These are phyloP conservation scores for Alligator mississippiensis DNA, from an alignment of 2,113 vertebrate species.

Conservation along the genomic window DNA sequence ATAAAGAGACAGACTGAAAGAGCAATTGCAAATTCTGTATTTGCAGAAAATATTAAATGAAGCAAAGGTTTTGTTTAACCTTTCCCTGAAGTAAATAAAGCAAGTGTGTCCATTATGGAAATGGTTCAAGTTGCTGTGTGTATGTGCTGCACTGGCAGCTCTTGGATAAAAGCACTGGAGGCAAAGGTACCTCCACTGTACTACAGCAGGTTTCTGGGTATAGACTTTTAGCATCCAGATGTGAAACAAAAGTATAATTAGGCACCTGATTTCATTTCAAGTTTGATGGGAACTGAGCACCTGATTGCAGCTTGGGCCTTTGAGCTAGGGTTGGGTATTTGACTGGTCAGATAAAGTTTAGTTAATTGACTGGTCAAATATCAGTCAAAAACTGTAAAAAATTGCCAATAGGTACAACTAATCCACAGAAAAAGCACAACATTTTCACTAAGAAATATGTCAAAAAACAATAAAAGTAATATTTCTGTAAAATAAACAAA, in stretches of 20 bases:
- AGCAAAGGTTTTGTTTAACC: neutral
- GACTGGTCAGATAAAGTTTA: no score
- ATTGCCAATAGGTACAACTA: no score
- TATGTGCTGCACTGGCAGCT: no score
- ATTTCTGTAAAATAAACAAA: no score
- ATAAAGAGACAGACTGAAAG: neutral
- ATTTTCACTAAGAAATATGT: no score
- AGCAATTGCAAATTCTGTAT: neutral
- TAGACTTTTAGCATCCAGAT: neutral
- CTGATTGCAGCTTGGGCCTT: neutral
- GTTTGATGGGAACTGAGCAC: neutral
- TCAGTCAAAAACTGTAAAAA: no score
- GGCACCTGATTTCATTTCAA: constrained; percentile 34
- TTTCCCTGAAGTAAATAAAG: constrained; percentile 26
- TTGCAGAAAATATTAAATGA: neutral
- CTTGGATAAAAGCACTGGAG: no score
- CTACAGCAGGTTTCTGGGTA: rapidly evolving
- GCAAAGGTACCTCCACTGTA: neutral
- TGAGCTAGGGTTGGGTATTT: neutral
- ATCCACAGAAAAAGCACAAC: no score
- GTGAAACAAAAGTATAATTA: constrained; percentile 2
- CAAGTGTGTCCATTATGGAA: neutral
- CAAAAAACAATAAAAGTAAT: no score
- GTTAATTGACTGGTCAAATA: no score
- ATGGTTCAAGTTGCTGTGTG: neutral